A percentile compares a stretch with the other conserved stretches of the same genome.
Conservation (phyloP, 2,113 vertebrate genomes). For the Dermatemys mawii region DNA sequence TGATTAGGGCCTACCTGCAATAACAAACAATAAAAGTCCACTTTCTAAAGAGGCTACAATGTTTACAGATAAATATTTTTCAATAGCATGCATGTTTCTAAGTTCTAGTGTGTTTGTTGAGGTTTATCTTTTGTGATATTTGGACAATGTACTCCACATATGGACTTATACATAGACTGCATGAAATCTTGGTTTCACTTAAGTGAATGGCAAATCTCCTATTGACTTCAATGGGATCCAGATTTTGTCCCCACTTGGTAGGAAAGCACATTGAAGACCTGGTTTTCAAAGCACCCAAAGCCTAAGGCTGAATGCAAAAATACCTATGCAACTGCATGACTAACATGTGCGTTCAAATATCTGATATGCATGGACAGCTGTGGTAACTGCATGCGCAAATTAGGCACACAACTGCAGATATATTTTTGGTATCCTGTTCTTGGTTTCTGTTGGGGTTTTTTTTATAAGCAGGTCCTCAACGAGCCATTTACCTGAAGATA, state of each 20-base stretch:
- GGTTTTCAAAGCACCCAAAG: background rate
- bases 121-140: rapidly evolving
- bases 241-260: background rate
- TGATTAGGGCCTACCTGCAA: background rate
- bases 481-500: background rate
- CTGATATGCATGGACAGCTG: background rate
- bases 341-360: background rate
- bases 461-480: background rate
- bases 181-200: background rate
- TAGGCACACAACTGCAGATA: background rate
- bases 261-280: background rate
- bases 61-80: background rate
- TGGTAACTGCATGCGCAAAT: background rate
- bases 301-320: background rate
- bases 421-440: background rate
- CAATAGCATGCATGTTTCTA: rapidly evolving
- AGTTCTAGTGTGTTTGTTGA: background rate
- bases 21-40: background rate
- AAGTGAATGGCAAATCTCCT: background rate
- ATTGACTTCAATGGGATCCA: background rate
- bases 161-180: background rate
- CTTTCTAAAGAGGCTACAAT: background rate
- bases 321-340: background rate
- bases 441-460: background rate
- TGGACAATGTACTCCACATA: background rate